Percentiles rank a stretch among this genome's conserved stretches.
These are phyloP conservation scores for Marcusenius ussheri DNA, from an alignment of 2,113 vertebrate genomes.

Conservation along the genomic window DNA sequence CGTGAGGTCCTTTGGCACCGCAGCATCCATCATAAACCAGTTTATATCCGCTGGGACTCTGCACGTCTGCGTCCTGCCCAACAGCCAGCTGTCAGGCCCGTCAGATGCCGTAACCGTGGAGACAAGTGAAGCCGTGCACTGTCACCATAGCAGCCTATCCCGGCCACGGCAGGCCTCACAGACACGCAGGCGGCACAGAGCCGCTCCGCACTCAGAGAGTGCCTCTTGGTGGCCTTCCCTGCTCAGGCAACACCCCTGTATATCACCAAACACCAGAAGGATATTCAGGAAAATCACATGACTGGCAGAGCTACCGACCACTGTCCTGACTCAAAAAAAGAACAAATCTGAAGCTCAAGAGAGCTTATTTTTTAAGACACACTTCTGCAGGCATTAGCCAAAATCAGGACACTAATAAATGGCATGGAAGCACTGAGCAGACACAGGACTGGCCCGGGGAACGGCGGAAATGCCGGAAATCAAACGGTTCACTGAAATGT, in stretches of 20 bases:
- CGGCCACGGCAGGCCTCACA: not conserved
- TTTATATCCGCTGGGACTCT: not conserved
- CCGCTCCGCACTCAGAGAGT: not conserved
- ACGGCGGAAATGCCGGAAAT: not conserved
- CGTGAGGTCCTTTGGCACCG: not conserved
- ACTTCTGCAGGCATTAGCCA: not conserved
- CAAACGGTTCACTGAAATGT: not conserved
- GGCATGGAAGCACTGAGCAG: not conserved
- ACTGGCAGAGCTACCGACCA: not conserved
- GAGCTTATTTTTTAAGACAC: not conserved
- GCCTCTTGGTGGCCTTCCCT: not conserved
- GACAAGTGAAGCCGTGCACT: not conserved
- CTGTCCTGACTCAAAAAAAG: not conserved
- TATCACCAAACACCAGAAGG: not conserved
- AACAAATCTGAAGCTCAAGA: not conserved
- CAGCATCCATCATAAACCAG: constrained; percentile 11
- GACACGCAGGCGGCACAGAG: not conserved
- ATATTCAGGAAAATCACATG: not conserved
- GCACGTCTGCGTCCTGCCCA: not conserved
- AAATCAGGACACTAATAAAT: not conserved
- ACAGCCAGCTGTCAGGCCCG: not conserved
- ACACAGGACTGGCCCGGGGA: not conserved
- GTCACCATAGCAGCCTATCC: not conserved
- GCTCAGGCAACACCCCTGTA: not conserved
- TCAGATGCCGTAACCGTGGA: not conserved